Conservation (phyloP, 2,888 invertebrate genomes). For the Parnassius apollo region DNA sequence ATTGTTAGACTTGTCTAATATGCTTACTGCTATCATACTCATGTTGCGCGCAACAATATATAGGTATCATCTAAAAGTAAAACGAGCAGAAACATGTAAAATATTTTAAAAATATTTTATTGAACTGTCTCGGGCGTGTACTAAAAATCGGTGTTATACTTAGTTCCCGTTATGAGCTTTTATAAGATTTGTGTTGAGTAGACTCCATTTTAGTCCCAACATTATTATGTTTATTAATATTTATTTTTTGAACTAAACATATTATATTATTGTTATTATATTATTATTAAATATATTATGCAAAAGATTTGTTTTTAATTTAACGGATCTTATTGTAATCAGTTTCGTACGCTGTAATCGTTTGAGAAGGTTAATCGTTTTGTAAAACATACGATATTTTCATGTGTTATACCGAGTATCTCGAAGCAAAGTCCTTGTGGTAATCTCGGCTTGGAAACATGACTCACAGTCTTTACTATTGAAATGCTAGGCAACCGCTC, state of each 20-base stretch:
- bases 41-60: not conserved
- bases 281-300: too few relatives aligned
- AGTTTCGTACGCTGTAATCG: slow-evolving; percentile 12
- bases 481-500: slow-evolving; percentile 58
- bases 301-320: not conserved
- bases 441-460: slow-evolving; percentile 62
- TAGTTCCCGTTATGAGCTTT: too few relatives aligned
- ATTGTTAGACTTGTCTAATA: slow-evolving; percentile 51
- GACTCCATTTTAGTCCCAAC: too few relatives aligned
- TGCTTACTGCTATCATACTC: slow-evolving; percentile 29
- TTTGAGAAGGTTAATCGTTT: slow-evolving; percentile 13
- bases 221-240: too few relatives aligned
- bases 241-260: too few relatives aligned
- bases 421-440: slow-evolving; percentile 65
- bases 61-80: not conserved
- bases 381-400: slow-evolving; percentile 33
- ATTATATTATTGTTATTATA: too few relatives aligned
- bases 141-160: too few relatives aligned
- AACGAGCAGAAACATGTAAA: not conserved
- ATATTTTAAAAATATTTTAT: not conserved
- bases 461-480: slow-evolving; percentile 56
- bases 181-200: too few relatives aligned
- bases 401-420: slow-evolving; percentile 47
- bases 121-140: too few relatives aligned
- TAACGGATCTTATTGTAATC: slow-evolving; percentile 6